Evolutionary conservation across 2,888 invertebrate species (phyloP).

Genomic region (Sphaerophoria taeniata): DNA sequence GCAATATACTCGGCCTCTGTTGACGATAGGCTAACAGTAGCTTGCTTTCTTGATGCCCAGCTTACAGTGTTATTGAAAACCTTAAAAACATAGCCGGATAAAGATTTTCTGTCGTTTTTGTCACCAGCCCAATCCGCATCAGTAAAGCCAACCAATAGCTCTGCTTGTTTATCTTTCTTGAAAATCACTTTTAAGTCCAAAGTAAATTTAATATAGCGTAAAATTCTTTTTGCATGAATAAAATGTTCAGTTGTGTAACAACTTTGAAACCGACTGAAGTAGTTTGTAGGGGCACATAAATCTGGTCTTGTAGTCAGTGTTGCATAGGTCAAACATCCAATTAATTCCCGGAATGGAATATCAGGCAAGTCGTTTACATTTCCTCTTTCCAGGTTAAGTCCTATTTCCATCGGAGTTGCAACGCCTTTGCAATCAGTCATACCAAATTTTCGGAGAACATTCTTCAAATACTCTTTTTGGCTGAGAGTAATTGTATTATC

Average conservation of each 20-base stretch:
- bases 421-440: background rate
- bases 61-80: constrained; percentile 45
- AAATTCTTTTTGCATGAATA: no score
- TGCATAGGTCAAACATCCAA: constrained; percentile 1
- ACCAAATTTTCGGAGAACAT: background rate
- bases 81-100: constrained; percentile 51
- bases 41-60: constrained; percentile 25
- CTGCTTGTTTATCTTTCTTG: background rate
- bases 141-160: background rate
- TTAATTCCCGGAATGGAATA: background rate
- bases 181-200: background rate
- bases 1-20: constrained; percentile 58
- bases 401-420: background rate
- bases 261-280: background rate
- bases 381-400: background rate
- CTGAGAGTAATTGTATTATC: background rate
- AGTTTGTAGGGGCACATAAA: background rate
- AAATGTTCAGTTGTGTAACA: background rate
- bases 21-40: constrained; percentile 11
- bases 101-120: constrained; percentile 59
- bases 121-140: constrained; percentile 53
- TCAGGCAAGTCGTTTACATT: background rate
- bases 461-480: background rate
- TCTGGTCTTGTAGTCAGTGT: constrained; percentile 3
- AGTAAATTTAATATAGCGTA: no score